Evolutionary conservation across 1,140 invertebrate genomes (phyloP), one percentile per base, ranked within the genome.

Genomic region (Philaenus spumarius): DNA sequence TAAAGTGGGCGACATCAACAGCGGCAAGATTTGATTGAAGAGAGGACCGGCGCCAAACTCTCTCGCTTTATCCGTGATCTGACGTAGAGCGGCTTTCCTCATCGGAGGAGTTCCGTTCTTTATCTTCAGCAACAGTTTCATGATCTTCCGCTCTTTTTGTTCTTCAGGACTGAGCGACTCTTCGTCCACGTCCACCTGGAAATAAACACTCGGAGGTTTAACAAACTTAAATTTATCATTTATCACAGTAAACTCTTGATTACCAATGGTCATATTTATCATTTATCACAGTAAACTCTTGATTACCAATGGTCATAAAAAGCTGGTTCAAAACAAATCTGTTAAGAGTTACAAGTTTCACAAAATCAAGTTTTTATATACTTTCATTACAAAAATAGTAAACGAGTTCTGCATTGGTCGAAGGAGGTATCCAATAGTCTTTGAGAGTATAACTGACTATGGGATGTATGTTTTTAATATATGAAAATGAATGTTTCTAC

Each of bases 101-200:
- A 99, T 98, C 0, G 97, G 97, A 15, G 97, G 97, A 5, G 97
- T 98, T 12, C 97, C 97, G 72, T 99, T 99, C 78, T 99, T 99
- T 47, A 99, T 99, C 75, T 98, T 99, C 35, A 99, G 75, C 53
- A 99, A 71, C 2, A 99, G 76, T 69, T 97, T 97, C 97, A 99
- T 99, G 22, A 99, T 99, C 75, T 98, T 98, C 14, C 97, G 76
- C 73, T 99, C 97, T 71, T 98, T 98, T 60, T 95, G 87, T 70
- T 99, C 96, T 69, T 99, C 97, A 1, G 95, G 94, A 56, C 88
- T 91, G 14, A 99, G 77, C 0, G 86, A 78, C 68, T 98, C 95
- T 77, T 99, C 97, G 73, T 99, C 97, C 7, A 99, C 95, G 72
- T 99, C 97, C 34, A 97, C 83, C 76, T 78, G 46, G 2, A 52